Evolutionary conservation across 2,113 vertebrate species (phyloP).

Genomic region (Apteryx mantelli): DNA sequence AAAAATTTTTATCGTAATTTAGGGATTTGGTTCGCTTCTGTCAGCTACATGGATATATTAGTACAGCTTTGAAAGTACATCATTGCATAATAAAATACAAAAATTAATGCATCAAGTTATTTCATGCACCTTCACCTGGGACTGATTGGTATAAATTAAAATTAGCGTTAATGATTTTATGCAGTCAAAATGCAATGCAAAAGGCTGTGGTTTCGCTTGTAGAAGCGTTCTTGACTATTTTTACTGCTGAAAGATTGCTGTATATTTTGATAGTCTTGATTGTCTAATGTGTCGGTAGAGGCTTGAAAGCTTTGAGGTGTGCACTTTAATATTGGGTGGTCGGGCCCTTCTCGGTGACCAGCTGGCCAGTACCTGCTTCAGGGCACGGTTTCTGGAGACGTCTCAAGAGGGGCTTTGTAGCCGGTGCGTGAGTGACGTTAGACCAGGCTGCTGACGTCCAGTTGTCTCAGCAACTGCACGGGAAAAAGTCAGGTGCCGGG

Average conservation of each 20-base stretch:
- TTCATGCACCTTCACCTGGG: neutral
- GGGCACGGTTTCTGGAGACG: neutral
- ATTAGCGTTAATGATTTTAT: neutral
- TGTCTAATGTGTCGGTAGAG: accelerated
- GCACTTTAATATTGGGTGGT: neutral
- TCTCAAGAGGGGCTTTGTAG: neutral
- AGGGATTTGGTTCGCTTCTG: neutral
- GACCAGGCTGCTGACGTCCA: neutral
- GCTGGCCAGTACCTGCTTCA: neutral
- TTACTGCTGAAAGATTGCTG: neutral
- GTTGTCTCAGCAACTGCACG: neutral
- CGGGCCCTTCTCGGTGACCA: accelerated
- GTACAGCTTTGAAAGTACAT: neutral
- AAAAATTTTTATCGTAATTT: neutral
- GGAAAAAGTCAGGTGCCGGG: neutral
- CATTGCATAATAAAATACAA: neutral
- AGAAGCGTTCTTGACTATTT: neutral
- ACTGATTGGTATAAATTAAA: constrained; percentile 29
- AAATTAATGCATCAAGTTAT: neutral
- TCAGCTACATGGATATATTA: neutral
- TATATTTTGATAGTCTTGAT: neutral
- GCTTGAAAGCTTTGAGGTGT: neutral
- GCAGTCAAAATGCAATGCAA: neutral
- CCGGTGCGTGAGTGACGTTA: accelerated
- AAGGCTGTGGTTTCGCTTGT: neutral